Evolutionary conservation across 2,113 vertebrate genomes (phyloP), one percentile per base, ranked within the genome.

Genomic region (Formicarius rufipectus): DNA sequence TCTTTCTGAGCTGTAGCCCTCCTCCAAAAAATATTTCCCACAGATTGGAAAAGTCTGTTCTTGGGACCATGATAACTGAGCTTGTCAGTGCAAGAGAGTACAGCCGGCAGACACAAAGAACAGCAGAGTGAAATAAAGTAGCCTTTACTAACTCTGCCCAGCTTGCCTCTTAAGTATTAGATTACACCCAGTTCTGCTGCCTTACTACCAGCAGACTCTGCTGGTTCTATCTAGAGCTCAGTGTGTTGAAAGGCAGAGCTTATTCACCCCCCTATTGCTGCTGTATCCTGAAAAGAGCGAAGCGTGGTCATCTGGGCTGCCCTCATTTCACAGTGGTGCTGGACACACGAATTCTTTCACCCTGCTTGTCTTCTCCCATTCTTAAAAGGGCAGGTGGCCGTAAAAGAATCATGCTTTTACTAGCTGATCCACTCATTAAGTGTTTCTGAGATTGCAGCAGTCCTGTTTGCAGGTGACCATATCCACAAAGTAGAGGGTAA

Each of bases 31-130:
- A 45, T 19, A 1, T 93, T 93, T 80, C 85, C 24, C 68, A 74
- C n/a, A 83, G 85, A 90, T 25, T 93, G 52, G 39, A 88, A 94
- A 95, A 95, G 66, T 87, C 66, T 93, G 74, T 87, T 85, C 55
- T 71, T 78, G 62, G 16, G 45, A 58, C 84, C 53, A 49, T 60
- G 86, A 90, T 91, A 95, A 76, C 86, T 74, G 84, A 93, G 64
- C 55, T 93, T 92, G 68, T 79, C 69, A 72, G 44, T 60, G 69
- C 58, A 95, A 90, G 52, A 66, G 85, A 95, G 80, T 60, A 60
- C 45, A 84, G 47, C 53, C 9, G 0, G 75, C 17, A 31, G 28
- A 39, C 56, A 77, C 44, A 87, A 77, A 87, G 88, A 78, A 31
- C 40, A 90, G 52, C 27, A 56, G 64, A 90, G 44, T 1, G 7